Evolutionary conservation across 2,797 vertebrate species (phyloP).

Genomic region (Antrozous pallidus): DNA sequence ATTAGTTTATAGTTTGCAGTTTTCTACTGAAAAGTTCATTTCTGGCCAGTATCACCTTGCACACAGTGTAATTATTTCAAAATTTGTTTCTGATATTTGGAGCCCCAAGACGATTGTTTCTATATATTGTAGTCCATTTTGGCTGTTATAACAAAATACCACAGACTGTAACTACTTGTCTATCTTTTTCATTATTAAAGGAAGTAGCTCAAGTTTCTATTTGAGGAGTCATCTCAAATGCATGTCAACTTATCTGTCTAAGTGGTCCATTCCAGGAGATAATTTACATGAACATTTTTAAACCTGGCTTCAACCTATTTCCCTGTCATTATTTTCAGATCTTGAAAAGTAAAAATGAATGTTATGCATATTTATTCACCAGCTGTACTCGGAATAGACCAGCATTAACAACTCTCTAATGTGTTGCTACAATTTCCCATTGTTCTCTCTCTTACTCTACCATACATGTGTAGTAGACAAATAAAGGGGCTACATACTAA

Average conservation of each 20-base stretch:
- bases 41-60: not conserved
- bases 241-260: not conserved
- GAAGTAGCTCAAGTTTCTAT: not conserved
- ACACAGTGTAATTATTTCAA: not conserved
- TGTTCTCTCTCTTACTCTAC: not conserved
- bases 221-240: not conserved
- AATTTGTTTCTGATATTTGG: not conserved
- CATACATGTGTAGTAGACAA: not conserved
- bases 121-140: not conserved
- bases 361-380: not conserved
- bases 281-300: not conserved
- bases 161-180: not conserved
- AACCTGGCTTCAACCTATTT: not conserved
- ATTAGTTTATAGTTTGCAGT: not conserved
- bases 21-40: not conserved
- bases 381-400: not conserved
- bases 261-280: not conserved
- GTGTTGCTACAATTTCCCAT: not conserved
- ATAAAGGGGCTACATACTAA: too few species aligned
- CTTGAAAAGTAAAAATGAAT: not conserved
- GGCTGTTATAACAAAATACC: not conserved
- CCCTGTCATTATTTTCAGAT: slow-evolving; percentile 3
- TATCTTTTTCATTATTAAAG: not conserved
- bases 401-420: not conserved
- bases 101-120: not conserved